These are phyloP conservation scores for Acrobasis suavella DNA, from an alignment of 2,888 invertebrate species.

Conservation along the genomic window DNA sequence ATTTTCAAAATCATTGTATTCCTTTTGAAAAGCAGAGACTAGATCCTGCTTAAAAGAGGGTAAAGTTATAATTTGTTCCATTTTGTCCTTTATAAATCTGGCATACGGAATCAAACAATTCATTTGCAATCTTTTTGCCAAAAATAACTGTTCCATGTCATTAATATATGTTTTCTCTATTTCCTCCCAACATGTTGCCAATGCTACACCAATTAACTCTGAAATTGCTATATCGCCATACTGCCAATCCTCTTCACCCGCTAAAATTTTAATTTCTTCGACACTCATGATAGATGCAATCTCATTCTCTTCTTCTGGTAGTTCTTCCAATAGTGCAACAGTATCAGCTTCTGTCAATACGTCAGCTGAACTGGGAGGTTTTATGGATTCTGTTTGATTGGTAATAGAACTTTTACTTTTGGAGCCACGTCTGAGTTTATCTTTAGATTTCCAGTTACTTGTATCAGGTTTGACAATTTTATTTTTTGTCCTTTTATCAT, in stretches of 20 bases:
- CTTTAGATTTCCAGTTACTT: slow-evolving; percentile 52
- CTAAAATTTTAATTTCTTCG: slow-evolving; percentile 53
- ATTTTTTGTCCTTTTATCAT: slow-evolving; percentile 62
- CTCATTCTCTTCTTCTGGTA: slow-evolving; percentile 43
- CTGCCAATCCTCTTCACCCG: slow-evolving; percentile 74
- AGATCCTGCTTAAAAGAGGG: slow-evolving; percentile 83
- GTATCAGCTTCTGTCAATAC: slow-evolving; percentile 38
- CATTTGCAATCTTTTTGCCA: slow-evolving; percentile 80
- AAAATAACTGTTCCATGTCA: slow-evolving; percentile 81
- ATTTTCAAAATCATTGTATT: slow-evolving; percentile 83
- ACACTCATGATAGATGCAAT: slow-evolving; percentile 36
- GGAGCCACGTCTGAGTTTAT: slow-evolving; percentile 50
- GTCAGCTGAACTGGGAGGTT: slow-evolving; percentile 46
- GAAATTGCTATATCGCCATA: slow-evolving; percentile 69
- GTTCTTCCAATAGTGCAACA: slow-evolving; percentile 39
- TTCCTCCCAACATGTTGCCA: slow-evolving; percentile 79
- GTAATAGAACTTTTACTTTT: slow-evolving; percentile 50
- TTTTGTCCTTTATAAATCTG: slow-evolving; percentile 76
- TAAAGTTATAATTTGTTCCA: slow-evolving; percentile 77
- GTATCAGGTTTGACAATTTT: slow-evolving; percentile 66
- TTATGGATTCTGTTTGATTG: slow-evolving; percentile 50
- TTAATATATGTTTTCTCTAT: slow-evolving; percentile 74
- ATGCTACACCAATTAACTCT: slow-evolving; percentile 54
- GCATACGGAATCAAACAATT: slow-evolving; percentile 81
- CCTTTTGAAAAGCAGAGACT: slow-evolving; percentile 80